A percentile compares a stretch with the other conserved stretches of the same genome.
Evolutionary conservation across 2,888 invertebrate genomes (phyloP).

Genomic region (Seira sanloemensis): DNA sequence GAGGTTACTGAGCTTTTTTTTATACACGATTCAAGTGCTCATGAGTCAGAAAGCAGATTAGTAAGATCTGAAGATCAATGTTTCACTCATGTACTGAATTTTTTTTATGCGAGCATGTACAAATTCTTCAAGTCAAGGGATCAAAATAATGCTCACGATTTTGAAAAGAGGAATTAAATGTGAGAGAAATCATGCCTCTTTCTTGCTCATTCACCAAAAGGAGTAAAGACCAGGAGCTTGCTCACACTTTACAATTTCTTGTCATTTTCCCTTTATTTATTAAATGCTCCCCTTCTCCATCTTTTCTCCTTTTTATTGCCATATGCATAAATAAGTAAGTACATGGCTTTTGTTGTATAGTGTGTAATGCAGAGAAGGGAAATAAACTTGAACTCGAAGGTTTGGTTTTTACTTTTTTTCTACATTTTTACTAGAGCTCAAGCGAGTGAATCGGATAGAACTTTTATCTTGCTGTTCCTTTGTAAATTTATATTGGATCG

Average conservation of each 20-base stretch:
- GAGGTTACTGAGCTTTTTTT: too few species aligned
- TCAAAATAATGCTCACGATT: not conserved
- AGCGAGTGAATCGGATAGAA: too few species aligned
- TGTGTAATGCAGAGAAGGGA: too few species aligned
- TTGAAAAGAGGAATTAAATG: not conserved
- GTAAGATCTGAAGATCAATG: not conserved
- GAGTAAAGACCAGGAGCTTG: not conserved
- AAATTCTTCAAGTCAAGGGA: not conserved
- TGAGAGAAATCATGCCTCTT: not conserved
- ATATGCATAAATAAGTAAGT: constrained; percentile 4
- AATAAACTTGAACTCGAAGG: too few species aligned
- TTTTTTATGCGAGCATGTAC: too few species aligned
- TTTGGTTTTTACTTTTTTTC: too few species aligned
- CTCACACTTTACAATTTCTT: not conserved
- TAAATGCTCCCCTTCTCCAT: not conserved
- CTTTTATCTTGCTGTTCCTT: too few species aligned
- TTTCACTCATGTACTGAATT: not conserved
- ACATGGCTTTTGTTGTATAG: too few species aligned
- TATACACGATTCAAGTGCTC: too few species aligned
- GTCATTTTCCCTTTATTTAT: not conserved
- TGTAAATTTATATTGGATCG: too few species aligned
- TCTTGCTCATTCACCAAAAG: not conserved
- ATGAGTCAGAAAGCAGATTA: too few species aligned
- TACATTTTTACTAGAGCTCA: too few species aligned
- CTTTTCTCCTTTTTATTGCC: not conserved